phyloP scores from a whole-genome alignment of 2,888 invertebrate genomes.

The Callinectes sapidus region DNA sequence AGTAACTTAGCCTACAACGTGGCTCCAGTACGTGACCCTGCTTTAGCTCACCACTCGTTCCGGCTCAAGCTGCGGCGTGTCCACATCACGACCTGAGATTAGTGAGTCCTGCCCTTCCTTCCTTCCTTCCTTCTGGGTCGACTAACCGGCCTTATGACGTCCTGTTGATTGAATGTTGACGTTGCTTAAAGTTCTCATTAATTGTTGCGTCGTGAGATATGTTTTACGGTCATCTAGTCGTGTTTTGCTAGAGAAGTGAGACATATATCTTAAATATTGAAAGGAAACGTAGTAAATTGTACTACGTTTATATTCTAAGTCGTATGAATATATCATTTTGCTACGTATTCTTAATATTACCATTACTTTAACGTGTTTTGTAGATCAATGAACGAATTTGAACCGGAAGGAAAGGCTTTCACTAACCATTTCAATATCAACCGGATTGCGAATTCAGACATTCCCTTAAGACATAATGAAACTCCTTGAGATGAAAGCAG shows the following conservation, averaged over 20 bases:
- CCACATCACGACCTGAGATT: background rate
- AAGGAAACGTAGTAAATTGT: no score
- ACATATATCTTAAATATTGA: no score
- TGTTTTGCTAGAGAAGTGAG: background rate
- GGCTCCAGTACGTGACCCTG: background rate
- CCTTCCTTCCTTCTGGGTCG: background rate
- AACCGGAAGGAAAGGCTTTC: slow-evolving; percentile 7
- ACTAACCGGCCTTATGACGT: background rate
- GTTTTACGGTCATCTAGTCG: background rate
- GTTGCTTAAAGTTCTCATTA: background rate
- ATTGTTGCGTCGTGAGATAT: background rate
- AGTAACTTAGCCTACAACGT: slow-evolving; percentile 2
- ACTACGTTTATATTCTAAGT: no score
- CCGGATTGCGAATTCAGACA: background rate
- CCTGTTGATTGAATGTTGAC: background rate
- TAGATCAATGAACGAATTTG: background rate
- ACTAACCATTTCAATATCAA: background rate
- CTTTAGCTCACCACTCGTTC: background rate
- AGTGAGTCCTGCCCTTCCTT: background rate
- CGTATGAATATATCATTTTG: no score
- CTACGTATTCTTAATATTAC: background rate
- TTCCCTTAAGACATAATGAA: slow-evolving; percentile 13
- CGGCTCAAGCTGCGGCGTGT: slow-evolving; percentile 26
- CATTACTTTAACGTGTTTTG: background rate
- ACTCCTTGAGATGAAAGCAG: slow-evolving; percentile 24